Conservation (phyloP, 2,797 vertebrate species). For the Sebastes nivosus region DNA sequence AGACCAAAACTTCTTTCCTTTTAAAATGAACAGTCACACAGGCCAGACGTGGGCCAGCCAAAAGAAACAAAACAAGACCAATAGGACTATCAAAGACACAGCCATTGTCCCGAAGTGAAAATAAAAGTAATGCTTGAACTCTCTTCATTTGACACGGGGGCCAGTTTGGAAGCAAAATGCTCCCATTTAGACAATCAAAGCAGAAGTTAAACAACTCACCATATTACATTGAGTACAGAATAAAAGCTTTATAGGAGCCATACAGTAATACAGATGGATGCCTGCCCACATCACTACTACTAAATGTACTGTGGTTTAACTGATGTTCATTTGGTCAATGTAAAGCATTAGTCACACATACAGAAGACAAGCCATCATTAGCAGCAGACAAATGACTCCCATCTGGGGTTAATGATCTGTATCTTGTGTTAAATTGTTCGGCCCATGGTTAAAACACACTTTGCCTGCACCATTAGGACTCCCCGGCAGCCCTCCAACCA, state of each 20-base stretch:
- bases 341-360: constrained; percentile 53
- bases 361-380: constrained; percentile 56
- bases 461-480: constrained; percentile 37
- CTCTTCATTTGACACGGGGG: constrained; percentile 30
- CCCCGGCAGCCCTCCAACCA: background rate
- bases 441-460: constrained; percentile 52
- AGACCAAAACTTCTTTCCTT: background rate
- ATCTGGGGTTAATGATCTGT: constrained; percentile 60
- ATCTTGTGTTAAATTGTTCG: constrained; percentile 61
- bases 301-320: constrained; percentile 5
- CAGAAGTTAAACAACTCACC: background rate
- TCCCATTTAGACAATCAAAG: constrained; percentile 6
- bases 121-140: constrained; percentile 24
- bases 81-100: constrained; percentile 1
- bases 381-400: constrained; percentile 61
- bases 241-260: background rate
- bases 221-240: background rate
- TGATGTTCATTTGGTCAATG: constrained; percentile 28
- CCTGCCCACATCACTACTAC: background rate
- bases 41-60: constrained; percentile 29
- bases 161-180: constrained; percentile 14
- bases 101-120: constrained; percentile 42
- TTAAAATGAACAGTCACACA: background rate
- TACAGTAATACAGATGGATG: background rate
- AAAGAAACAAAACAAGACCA: constrained; percentile 22